phyloP scores from a whole-genome alignment of 2,113 vertebrate species.

The Nansenia antarctica region DNA sequence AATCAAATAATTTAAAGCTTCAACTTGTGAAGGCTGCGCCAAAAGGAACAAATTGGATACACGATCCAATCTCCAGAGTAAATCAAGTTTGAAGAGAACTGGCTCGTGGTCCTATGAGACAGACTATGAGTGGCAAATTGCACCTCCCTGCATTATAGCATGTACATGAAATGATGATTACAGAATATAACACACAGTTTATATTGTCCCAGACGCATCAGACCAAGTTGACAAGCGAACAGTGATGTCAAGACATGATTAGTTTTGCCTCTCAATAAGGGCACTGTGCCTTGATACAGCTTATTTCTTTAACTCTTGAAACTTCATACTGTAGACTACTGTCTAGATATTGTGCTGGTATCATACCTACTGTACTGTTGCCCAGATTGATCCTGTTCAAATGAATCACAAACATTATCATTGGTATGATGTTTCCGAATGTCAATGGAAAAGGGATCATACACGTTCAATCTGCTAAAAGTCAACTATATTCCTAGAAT shows the following conservation, averaged over 20 bases:
- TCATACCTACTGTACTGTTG: too few species aligned
- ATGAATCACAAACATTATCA: too few species aligned
- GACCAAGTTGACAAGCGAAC: not conserved
- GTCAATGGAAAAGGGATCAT: too few species aligned
- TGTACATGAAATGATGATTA: slow-evolving; percentile 3
- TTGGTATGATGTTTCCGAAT: too few species aligned
- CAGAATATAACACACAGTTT: slow-evolving; percentile 1
- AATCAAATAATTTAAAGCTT: slow-evolving; percentile 51
- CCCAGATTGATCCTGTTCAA: too few species aligned
- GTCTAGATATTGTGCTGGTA: too few species aligned
- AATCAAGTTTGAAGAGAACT: slow-evolving; percentile 51
- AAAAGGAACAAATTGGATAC: slow-evolving; percentile 54
- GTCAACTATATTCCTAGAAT: too few species aligned
- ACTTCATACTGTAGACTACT: too few species aligned
- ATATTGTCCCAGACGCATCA: not conserved
- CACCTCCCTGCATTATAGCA: slow-evolving; percentile 16
- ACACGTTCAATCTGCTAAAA: too few species aligned
- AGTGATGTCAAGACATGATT: not conserved
- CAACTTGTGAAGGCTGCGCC: slow-evolving; percentile 39
- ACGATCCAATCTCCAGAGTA: slow-evolving; percentile 44
- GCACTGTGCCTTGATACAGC: not conserved
- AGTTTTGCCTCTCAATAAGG: not conserved
- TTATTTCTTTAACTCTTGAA: not conserved
- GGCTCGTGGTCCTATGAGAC: slow-evolving; percentile 24
- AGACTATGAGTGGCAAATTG: slow-evolving; percentile 20